phyloP scores from a whole-genome alignment of 2,113 vertebrate species.

The Martes martes region DNA sequence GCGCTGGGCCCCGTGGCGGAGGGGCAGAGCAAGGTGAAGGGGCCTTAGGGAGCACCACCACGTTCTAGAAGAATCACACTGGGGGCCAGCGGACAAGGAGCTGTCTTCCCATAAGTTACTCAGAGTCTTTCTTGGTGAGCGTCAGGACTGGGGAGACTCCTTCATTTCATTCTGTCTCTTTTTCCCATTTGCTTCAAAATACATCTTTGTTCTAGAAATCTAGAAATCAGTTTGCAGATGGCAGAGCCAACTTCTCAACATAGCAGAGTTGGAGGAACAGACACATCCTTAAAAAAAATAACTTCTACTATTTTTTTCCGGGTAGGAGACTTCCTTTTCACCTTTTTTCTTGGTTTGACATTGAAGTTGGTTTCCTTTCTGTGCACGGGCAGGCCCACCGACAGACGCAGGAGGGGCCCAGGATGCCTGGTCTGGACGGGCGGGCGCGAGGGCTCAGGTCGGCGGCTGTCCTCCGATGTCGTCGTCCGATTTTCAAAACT shows the following conservation, averaged over 20 bases:
- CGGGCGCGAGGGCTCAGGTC: fast-evolving
- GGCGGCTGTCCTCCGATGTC: fast-evolving
- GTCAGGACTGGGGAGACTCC: fast-evolving
- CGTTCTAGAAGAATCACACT: not conserved
- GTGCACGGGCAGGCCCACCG: not conserved
- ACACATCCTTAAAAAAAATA: not conserved
- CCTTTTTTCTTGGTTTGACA: not conserved
- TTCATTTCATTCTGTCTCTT: not conserved
- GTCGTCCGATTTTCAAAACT: no score
- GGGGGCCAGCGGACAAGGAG: not conserved
- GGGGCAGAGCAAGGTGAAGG: not conserved
- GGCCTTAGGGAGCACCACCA: not conserved
- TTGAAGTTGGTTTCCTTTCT: not conserved
- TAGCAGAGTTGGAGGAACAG: not conserved
- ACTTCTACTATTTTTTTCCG: not conserved
- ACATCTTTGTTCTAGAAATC: not conserved
- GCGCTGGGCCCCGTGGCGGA: fast-evolving
- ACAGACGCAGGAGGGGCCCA: no score
- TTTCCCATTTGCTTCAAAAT: not conserved
- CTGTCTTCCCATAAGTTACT: no score
- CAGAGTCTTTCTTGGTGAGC: not conserved
- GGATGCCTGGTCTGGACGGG: not conserved
- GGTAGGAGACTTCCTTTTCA: not conserved
- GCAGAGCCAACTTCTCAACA: no score
- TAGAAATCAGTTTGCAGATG: not conserved